Evolutionary conservation across 2,888 invertebrate species (phyloP), one percentile per base, ranked within the genome.

Genomic region (Scelioninae gen. 1): DNA sequence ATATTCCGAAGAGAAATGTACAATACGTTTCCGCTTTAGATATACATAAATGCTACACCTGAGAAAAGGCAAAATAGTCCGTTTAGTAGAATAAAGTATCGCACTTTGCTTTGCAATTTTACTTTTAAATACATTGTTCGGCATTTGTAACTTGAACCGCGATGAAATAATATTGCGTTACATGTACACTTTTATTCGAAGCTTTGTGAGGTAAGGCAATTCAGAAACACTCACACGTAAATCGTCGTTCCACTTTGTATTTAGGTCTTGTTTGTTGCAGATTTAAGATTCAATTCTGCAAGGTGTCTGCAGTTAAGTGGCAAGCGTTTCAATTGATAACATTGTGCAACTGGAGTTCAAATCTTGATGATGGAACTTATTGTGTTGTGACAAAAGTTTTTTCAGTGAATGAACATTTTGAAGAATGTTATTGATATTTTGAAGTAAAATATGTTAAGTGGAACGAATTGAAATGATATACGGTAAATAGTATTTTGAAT

Each of bases 21-120:
- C 78, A 78, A 71, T 71, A 15, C 63, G 23, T 45, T 78, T 78
- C 78, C 71, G 78, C 55, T 69, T 78, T 63, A 56, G 78, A 78
- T 78, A 49, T 62, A 49, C 69, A 69, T 23, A 38, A 71, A 63
- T 56, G 78, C 69, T 78, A 71, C 49, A 69, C 56, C 78, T 45
- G 78, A 71, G 78, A 71, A 63, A 63, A 69, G 78, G 45, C 71
- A 63, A 56, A 78, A 63, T 40, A 43, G 69, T 71, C 63, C 16
- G 43, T 51, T 53, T 34, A 31, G 13, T 63, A 63, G 23, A 60
- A 49, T 49, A 0, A 58, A 58, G 47, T 60, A 68, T 58, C 56
- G n/a, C 45, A 32, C 74, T 58, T 23, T n/a, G 11, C 32, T 53
- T 53, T 6, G 31, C 49, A 16, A 9, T 15, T 10, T 53, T 40